Evolutionary conservation across 1,140 invertebrate genomes (phyloP), one percentile per base, ranked within the genome.

Genomic region (Meteorus sp.): DNA sequence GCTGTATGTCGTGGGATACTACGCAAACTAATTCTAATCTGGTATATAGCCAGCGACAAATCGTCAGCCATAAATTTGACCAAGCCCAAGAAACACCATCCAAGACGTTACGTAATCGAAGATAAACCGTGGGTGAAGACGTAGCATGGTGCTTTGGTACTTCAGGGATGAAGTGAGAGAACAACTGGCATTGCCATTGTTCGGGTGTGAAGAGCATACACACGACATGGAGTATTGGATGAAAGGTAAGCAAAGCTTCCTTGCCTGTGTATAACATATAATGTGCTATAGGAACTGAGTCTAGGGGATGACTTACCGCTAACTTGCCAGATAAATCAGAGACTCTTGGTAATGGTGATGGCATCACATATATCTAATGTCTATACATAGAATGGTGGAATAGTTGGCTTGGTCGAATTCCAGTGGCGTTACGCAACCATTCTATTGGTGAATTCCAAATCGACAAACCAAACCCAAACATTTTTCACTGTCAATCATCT

Each of bases 31-130:
- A 76, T 76, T 75, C 73, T 73, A 75, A 75, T 76, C 71, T 75
- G 65, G 65, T 51, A 39, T 19, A 29, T 35, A 13, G 68, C 68
- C 74, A 74, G 67, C 75, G 73, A 80, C 77, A 79, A 80, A 80
- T 80, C 73, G 76, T 69, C 69, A 61, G 66, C 76, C 69, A 79
- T 79, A 78, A 79, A 80, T 80, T 67, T 66, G 59, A 29, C 59
- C 13, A 35, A n/a, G 25, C 47, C 58, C 64, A 66, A 73, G 69
- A 73, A 72, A 71, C 65, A 65, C 61, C 64, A 54, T n/a, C 64
- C 69, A 61, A 66, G 68, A 69, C 67, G 63, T 63, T 70, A 45
- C 67, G 70, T 72, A 76, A 76, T 76, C 74, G 74, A 76, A 75
- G 74, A 76, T 73, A 76, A 75, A 75, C 74, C 67, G 57, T 35